Evolutionary conservation across 2,888 invertebrate species (phyloP).

Genomic region (Pterostichus niger): DNA sequence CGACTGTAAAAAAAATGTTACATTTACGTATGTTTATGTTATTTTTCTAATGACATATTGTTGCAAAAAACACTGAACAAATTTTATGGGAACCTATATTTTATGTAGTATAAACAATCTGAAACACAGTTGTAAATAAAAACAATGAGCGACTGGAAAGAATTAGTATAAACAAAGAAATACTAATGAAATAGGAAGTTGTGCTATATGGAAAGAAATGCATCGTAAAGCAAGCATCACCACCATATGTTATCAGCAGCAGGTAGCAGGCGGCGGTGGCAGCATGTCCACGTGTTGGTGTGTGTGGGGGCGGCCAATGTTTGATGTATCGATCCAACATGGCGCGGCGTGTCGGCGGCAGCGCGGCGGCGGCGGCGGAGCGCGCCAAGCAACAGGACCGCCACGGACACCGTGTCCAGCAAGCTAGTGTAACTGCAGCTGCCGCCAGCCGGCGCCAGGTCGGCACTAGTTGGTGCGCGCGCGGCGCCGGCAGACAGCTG

Average conservation of each 20-base stretch:
- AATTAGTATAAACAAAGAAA: no score
- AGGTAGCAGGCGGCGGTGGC: conserved; percentile 8
- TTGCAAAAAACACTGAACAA: background rate
- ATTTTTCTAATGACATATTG: background rate
- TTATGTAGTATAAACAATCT: no score
- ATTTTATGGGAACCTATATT: background rate
- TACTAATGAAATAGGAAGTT: no score
- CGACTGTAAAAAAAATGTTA: no score
- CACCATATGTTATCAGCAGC: conserved; percentile 51
- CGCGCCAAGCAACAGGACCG: conserved; percentile 35
- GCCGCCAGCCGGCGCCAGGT: no score
- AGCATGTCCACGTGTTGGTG: conserved; percentile 42
- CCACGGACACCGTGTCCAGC: background rate
- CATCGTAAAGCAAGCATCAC: background rate
- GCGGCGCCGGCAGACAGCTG: background rate
- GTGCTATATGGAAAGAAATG: no score
- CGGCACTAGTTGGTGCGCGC: background rate
- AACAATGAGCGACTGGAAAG: no score
- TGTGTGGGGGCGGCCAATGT: conserved; percentile 46
- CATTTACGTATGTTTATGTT: background rate
- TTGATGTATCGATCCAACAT: conserved; percentile 70
- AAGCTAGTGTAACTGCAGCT: background rate
- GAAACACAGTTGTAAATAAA: no score
- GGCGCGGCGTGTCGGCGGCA: conserved; percentile 66
- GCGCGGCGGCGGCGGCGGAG: conserved; percentile 34